Evolutionary conservation across 2,113 vertebrate species (phyloP).

Genomic region (Hippocampus barbouri): DNA sequence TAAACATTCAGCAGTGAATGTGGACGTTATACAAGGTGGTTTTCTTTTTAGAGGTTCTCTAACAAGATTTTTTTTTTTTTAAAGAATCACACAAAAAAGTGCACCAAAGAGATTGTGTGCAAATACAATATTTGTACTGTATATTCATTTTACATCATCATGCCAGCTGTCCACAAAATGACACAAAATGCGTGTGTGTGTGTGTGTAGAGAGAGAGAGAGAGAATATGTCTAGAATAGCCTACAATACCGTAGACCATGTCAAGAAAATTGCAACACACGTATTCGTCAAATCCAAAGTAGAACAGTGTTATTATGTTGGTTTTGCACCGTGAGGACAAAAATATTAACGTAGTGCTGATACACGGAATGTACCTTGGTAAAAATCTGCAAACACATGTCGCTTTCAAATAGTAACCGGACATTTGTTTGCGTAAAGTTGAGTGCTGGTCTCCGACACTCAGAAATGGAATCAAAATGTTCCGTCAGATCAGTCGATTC

Average conservation of each 20-base stretch:
- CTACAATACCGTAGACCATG: conserved; percentile 15
- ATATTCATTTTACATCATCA: conserved; percentile 36
- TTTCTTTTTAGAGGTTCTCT: conserved; percentile 4
- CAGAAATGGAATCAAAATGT: conserved; percentile 1
- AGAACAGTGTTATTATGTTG: conserved; percentile 15
- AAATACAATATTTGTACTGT: conserved; percentile 40
- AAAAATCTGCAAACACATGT: neutral
- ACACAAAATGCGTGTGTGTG: conserved; percentile 20
- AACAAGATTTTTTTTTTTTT: conserved; percentile 12
- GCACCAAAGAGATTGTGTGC: conserved; percentile 47
- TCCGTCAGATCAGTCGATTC: conserved; percentile 1
- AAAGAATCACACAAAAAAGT: conserved; percentile 32
- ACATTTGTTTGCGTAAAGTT: conserved; percentile 15
- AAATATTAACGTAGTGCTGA: neutral
- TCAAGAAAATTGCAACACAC: conserved; percentile 27
- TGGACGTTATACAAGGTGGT: conserved; percentile 40
- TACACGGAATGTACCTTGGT: neutral
- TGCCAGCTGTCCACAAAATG: conserved; percentile 49
- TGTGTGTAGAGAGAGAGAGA: too few species aligned
- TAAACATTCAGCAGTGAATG: conserved; percentile 61
- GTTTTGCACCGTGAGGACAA: conserved; percentile 9
- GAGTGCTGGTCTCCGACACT: conserved; percentile 12
- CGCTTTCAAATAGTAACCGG: neutral
- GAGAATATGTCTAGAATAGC: conserved; percentile 14
- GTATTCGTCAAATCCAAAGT: neutral